These are phyloP conservation scores for Oryzaephilus surinamensis DNA, from an alignment of 1,140 invertebrate species.

Conservation along the genomic window DNA sequence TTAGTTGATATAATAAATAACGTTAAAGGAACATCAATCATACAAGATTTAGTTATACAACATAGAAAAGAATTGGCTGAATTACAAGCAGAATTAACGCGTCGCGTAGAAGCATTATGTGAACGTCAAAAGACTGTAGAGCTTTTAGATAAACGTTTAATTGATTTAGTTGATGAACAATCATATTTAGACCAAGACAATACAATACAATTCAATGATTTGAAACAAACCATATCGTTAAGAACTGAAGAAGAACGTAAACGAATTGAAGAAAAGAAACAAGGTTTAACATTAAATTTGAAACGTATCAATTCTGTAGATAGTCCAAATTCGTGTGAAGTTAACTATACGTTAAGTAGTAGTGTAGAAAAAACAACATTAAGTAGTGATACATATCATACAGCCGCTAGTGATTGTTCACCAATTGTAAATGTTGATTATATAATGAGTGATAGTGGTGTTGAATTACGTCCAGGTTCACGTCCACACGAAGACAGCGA, in stretches of 20 bases:
- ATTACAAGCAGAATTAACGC: slow-evolving; percentile 51
- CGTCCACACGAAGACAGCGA: slow-evolving; percentile 25
- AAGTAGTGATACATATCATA: slow-evolving; percentile 61
- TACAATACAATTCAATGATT: slow-evolving; percentile 33
- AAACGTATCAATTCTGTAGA: slow-evolving; percentile 29
- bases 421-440: slow-evolving; percentile 17
- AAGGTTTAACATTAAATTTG: slow-evolving; percentile 37
- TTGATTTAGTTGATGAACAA: slow-evolving; percentile 41
- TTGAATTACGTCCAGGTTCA: slow-evolving; percentile 31
- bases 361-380: slow-evolving; percentile 31
- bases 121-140: slow-evolving; percentile 50
- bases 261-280: slow-evolving; percentile 37
- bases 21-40: slow-evolving; percentile 43
- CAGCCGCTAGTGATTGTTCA: slow-evolving; percentile 48
- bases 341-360: slow-evolving; percentile 17
- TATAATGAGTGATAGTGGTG: slow-evolving; percentile 42
- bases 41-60: slow-evolving; percentile 49
- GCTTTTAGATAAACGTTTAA: slow-evolving; percentile 50
- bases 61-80: slow-evolving; percentile 50
- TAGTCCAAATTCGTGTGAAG: slow-evolving; percentile 21
- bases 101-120: slow-evolving; percentile 47
- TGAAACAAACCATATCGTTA: slow-evolving; percentile 38
- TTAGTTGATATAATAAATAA: slow-evolving; percentile 30
- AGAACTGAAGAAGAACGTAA: slow-evolving; percentile 41
- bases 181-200: slow-evolving; percentile 20